Evolutionary conservation across 2,113 vertebrate genomes (phyloP).

Genomic region (Silurus asotus): DNA sequence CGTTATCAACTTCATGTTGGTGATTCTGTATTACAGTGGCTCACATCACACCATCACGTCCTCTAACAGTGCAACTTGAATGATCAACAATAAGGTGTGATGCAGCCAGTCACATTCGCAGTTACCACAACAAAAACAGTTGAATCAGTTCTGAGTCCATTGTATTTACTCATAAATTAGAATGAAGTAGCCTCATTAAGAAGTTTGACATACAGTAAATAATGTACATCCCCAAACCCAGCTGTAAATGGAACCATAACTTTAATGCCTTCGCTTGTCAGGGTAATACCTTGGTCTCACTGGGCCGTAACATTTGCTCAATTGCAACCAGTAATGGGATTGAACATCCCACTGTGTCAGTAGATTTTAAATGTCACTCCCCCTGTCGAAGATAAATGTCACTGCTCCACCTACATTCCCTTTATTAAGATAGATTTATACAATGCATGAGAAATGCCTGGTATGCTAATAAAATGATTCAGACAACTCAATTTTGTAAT

Average conservation of each 20-base stretch:
- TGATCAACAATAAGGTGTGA: background rate
- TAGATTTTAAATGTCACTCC: slow-evolving; percentile 7
- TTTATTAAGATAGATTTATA: background rate
- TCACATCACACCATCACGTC: background rate
- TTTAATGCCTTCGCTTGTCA: background rate
- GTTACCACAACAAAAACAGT: background rate
- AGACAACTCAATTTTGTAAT: background rate
- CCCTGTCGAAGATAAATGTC: background rate
- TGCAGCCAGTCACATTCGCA: background rate
- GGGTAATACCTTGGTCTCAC: background rate
- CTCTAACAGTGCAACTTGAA: background rate
- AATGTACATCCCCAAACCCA: background rate
- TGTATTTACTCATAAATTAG: background rate
- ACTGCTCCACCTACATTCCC: background rate
- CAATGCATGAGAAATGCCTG: background rate
- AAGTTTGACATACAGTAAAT: background rate
- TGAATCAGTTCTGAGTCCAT: background rate
- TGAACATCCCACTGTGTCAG: background rate
- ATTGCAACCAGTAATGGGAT: background rate
- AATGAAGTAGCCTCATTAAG: background rate
- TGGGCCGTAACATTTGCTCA: background rate
- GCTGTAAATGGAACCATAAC: background rate
- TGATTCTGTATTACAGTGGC: background rate
- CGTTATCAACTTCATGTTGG: too few relatives aligned
- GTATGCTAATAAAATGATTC: background rate